phyloP scores from a whole-genome alignment of 2,113 vertebrate genomes.

The Carettochelys insculpta region DNA sequence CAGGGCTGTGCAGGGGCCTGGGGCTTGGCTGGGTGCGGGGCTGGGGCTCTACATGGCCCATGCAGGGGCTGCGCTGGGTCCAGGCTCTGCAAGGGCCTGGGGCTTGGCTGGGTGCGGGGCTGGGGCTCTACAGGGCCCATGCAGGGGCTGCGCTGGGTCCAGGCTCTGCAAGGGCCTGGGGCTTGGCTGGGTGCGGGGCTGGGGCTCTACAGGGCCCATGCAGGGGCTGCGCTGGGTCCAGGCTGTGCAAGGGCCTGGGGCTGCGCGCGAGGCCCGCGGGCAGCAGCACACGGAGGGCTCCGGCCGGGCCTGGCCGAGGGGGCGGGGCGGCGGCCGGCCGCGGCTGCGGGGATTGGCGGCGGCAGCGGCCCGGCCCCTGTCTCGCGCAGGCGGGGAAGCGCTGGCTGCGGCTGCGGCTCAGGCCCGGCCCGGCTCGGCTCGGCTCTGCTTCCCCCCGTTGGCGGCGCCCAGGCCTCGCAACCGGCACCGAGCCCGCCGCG shows the following conservation, averaged over 20 bases:
- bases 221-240: too few relatives aligned
- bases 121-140: background rate
- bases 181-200: background rate
- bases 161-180: too few relatives aligned
- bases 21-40: background rate
- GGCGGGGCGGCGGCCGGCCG: background rate
- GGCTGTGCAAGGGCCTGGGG: too few relatives aligned
- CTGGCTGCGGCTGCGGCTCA: too few relatives aligned
- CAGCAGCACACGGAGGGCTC: too few relatives aligned
- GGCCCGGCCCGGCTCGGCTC: background rate
- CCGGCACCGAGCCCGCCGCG: background rate
- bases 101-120: background rate
- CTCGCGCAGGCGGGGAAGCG: slow-evolving; percentile 65
- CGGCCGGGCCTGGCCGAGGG: background rate
- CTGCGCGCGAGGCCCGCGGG: background rate
- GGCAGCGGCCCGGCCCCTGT: background rate
- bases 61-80: background rate
- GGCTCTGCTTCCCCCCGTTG: background rate
- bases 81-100: background rate
- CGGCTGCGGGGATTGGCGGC: background rate
- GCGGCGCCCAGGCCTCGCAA: background rate
- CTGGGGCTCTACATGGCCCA: too few relatives aligned
- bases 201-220: too few relatives aligned
- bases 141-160: background rate
- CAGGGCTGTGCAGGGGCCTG: background rate